Evolutionary conservation across 2,797 vertebrate species (phyloP).

Genomic region (Tinamus major): DNA sequence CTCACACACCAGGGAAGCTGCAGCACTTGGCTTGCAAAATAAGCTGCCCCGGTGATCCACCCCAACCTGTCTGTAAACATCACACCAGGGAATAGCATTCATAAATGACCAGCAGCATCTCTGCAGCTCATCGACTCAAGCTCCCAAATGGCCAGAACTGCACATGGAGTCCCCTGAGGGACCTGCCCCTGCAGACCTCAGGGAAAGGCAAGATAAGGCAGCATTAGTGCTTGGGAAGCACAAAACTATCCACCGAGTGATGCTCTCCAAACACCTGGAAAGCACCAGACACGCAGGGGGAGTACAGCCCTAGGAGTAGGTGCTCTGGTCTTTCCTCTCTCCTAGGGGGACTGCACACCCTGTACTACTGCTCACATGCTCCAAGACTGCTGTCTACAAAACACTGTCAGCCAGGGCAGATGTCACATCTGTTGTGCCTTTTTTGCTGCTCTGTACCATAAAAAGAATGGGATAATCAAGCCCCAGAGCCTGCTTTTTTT

Average conservation of each 20-base stretch:
- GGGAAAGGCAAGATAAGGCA: background rate
- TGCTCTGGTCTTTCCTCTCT: background rate
- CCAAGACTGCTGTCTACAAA: background rate
- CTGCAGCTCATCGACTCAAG: background rate
- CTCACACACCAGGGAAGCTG: background rate
- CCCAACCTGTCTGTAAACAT: fast-evolving
- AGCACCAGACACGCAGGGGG: background rate
- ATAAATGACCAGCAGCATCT: background rate
- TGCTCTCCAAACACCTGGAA: background rate
- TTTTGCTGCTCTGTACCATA: background rate
- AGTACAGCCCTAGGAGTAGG: background rate
- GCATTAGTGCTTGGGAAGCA: background rate
- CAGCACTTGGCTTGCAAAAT: background rate
- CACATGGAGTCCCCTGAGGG: background rate
- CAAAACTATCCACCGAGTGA: background rate
- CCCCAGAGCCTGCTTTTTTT: background rate
- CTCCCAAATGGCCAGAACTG: background rate
- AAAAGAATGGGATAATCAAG: constrained; percentile 21
- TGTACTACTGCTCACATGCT: background rate
- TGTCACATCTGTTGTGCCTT: constrained; percentile 2
- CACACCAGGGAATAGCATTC: fast-evolving
- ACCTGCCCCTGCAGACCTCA: background rate
- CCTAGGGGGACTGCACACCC: background rate
- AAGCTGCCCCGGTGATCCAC: background rate
- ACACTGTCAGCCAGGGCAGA: background rate